Conservation (phyloP, 2,797 vertebrate genomes). For the Ceyx erithaca region DNA sequence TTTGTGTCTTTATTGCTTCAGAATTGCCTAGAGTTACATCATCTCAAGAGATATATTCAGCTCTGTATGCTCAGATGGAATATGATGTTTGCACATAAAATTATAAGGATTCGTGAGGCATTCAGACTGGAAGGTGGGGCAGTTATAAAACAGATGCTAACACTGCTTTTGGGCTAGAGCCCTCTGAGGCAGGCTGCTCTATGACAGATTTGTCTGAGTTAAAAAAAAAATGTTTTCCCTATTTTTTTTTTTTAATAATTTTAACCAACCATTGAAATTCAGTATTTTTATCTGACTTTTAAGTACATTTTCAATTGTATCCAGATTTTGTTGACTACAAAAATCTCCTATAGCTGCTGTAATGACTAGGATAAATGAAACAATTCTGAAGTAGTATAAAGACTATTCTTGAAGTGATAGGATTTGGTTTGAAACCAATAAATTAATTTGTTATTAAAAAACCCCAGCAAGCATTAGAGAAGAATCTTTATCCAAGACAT, state of each 20-base stretch:
- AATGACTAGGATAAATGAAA: slow-evolving; percentile 21
- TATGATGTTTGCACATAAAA: slow-evolving; percentile 59
- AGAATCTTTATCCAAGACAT: background rate
- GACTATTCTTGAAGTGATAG: background rate
- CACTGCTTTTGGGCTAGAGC: background rate
- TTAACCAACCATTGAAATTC: background rate
- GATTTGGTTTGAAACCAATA: background rate
- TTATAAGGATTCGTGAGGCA: slow-evolving; percentile 28
- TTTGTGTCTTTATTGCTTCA: slow-evolving; percentile 56
- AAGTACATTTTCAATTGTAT: slow-evolving; percentile 13
- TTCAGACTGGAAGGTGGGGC: slow-evolving; percentile 26
- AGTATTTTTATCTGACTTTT: slow-evolving; percentile 29
- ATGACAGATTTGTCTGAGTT: background rate
- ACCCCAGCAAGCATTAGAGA: background rate
- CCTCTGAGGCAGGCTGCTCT: background rate
- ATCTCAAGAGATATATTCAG: slow-evolving; percentile 45
- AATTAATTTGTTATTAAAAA: slow-evolving; percentile 13
- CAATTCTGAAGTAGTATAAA: background rate
- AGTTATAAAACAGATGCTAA: slow-evolving; percentile 45
- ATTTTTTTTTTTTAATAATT: slow-evolving; percentile 27
- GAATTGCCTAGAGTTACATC: slow-evolving; percentile 46
- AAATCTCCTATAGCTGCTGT: background rate
- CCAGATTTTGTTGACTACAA: background rate
- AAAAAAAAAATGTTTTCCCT: background rate
- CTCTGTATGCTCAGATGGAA: slow-evolving; percentile 16